A percentile compares a stretch with the other conserved stretches of the same genome.
These are phyloP conservation scores for Apostichopus leukothele DNA, from an alignment of 53 echinoderm and acorn worm species.

Conservation along the genomic window DNA sequence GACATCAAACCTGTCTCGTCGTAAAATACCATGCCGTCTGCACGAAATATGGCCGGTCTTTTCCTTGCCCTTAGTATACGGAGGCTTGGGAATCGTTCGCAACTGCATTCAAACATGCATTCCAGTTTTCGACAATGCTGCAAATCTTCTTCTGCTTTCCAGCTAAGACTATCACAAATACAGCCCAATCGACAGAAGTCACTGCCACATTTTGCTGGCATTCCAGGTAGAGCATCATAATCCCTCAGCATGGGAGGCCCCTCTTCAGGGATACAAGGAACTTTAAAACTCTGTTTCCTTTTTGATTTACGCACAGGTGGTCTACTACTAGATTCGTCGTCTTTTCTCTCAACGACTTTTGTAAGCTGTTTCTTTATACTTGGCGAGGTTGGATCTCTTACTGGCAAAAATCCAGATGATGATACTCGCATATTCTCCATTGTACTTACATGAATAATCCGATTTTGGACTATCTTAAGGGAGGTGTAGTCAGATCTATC, in stretches of 20 bases:
- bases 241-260: background rate
- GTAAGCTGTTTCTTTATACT: conserved; percentile 40
- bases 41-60: conserved; percentile 66
- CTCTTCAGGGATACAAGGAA: background rate
- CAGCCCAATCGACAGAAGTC: conserved; percentile 89
- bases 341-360: background rate
- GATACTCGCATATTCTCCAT: background rate
- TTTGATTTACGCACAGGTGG: background rate
- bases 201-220: conserved; percentile 41
- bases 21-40: conserved; percentile 78
- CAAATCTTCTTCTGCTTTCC: conserved; percentile 13
- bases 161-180: conserved; percentile 70
- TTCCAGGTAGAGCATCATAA: conserved; percentile 27
- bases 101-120: conserved; percentile 87
- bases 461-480: background rate
- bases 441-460: background rate
- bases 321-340: background rate
- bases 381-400: conserved; percentile 49
- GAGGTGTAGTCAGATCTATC: background rate
- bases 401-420: conserved; percentile 50
- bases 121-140: conserved; percentile 74
- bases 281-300: background rate
- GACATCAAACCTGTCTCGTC: conserved; percentile 68
- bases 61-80: conserved; percentile 59
- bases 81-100: conserved; percentile 54